A percentile compares a stretch with the other conserved stretches of the same genome.
Conservation (phyloP, 1,140 invertebrate genomes). For the Ooceraea biroi region DNA sequence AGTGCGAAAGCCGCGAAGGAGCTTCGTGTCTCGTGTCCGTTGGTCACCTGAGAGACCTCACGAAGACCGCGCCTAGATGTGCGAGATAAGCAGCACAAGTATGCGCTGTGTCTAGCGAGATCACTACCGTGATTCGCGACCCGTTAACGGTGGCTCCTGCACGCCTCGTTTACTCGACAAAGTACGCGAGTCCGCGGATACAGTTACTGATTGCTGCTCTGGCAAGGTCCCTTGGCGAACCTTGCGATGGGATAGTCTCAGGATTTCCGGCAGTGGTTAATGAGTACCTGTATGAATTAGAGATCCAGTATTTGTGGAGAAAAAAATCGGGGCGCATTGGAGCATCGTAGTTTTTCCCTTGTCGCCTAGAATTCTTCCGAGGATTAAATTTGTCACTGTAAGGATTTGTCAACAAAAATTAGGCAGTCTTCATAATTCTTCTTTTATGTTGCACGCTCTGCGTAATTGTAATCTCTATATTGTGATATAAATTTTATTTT, state of each 20-base stretch:
- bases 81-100: slow-evolving; percentile 19
- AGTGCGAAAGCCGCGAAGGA: slow-evolving; percentile 33
- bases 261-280: not conserved
- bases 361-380: no score
- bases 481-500: no score
- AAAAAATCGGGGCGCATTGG: not conserved
- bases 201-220: slow-evolving; percentile 30
- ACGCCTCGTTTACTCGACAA: slow-evolving; percentile 53
- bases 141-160: slow-evolving; percentile 32
- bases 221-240: not conserved
- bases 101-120: slow-evolving; percentile 22
- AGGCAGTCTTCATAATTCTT: no score
- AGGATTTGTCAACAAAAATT: no score
- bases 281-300: not conserved
- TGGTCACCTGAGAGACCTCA: slow-evolving; percentile 19
- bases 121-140: slow-evolving; percentile 40
- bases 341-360: not conserved
- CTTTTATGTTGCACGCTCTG: no score
- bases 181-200: slow-evolving; percentile 21
- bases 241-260: not conserved
- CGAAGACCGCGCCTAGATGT: not conserved
- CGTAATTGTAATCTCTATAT: no score
- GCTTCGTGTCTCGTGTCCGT: slow-evolving; percentile 32
- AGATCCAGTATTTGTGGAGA: not conserved
- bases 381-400: no score